phyloP scores from a whole-genome alignment of 2,888 invertebrate genomes.

The Andrena bicolor region DNA sequence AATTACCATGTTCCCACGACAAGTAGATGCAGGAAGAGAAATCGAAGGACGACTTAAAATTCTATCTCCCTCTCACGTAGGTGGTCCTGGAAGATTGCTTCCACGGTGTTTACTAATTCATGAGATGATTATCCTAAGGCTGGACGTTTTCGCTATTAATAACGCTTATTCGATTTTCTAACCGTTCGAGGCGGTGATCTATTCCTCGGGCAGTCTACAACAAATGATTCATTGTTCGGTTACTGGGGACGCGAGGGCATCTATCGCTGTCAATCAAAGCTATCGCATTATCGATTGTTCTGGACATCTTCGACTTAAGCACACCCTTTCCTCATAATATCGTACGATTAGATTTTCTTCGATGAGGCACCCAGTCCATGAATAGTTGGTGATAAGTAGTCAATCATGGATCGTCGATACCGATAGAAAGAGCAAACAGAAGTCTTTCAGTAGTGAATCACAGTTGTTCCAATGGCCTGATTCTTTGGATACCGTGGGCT shows the following conservation, averaged over 20 bases:
- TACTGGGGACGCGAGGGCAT: neutral
- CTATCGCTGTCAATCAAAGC: neutral
- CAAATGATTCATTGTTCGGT: neutral
- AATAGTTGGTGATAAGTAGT: neutral
- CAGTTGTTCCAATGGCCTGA: neutral
- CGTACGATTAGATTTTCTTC: neutral
- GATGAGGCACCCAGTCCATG: neutral
- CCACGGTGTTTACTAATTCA: constrained; percentile 55
- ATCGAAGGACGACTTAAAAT: constrained; percentile 32
- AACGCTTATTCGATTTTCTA: constrained; percentile 75
- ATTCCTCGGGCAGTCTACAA: neutral
- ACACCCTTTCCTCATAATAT: neutral
- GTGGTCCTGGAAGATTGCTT: neutral
- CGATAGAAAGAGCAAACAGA: neutral
- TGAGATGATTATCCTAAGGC: constrained; percentile 79
- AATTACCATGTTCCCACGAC: constrained; percentile 35
- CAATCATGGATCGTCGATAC: neutral
- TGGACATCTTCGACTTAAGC: neutral
- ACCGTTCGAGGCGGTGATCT: constrained; percentile 73
- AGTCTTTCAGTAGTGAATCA: neutral
- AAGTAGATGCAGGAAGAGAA: neutral
- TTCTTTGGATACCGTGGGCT: neutral
- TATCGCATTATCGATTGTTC: constrained; percentile 1
- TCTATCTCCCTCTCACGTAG: constrained; percentile 66
- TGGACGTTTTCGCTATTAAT: constrained; percentile 77